A percentile compares a stretch with the other conserved stretches of the same genome.
Conservation (phyloP, 2,113 vertebrate genomes). For the Atlantisia rogersi region DNA sequence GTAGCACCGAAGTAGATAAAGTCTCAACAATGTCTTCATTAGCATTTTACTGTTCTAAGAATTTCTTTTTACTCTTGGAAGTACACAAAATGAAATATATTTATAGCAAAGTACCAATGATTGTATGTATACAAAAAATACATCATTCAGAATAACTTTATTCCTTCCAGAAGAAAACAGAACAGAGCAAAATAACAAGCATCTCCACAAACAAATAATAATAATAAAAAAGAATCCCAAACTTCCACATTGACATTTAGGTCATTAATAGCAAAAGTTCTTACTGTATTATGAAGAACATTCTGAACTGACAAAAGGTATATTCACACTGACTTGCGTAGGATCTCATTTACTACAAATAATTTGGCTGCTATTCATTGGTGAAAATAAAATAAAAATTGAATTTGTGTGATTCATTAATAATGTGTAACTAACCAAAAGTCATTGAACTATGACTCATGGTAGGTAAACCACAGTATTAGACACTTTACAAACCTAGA, state of each 20-base stretch:
- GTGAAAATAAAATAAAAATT: background rate
- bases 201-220: background rate
- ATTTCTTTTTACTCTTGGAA: background rate
- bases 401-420: background rate
- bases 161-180: background rate
- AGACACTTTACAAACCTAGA: background rate
- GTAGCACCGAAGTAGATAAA: background rate
- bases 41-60: background rate
- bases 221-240: background rate
- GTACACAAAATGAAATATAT: background rate
- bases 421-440: background rate
- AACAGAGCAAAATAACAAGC: background rate
- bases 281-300: background rate
- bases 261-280: background rate
- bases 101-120: background rate
- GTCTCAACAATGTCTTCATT: background rate
- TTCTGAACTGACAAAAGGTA: background rate
- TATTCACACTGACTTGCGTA: background rate
- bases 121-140: background rate
- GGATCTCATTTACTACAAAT: background rate
- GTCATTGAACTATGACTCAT: background rate
- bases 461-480: background rate
- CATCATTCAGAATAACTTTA: background rate
- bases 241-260: background rate
- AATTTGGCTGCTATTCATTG: background rate